Conservation (phyloP, 92 coral and sea anemone genomes). For the Anthopleura xanthogrammica region DNA sequence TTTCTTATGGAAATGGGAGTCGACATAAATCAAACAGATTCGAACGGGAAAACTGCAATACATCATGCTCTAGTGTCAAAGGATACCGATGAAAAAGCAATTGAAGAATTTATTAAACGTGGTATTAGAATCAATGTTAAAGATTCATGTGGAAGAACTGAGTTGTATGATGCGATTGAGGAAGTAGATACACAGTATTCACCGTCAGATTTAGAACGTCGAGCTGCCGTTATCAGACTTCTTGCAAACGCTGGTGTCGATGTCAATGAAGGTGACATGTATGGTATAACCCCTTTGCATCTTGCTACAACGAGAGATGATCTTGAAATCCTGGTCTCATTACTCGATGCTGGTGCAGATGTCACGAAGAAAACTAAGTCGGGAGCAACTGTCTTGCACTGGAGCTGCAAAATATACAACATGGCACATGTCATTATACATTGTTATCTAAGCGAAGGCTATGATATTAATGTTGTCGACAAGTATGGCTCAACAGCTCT, state of each 20-base stretch:
- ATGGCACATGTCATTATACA: constrained; percentile 40
- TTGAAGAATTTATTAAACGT: constrained; percentile 39
- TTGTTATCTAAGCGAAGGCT: constrained; percentile 24
- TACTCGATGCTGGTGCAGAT: constrained; percentile 41
- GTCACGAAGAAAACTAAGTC: constrained; percentile 17
- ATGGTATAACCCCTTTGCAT: constrained; percentile 38
- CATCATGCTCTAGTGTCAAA: constrained; percentile 30
- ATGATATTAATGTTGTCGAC: constrained; percentile 18
- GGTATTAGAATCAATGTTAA: constrained; percentile 43
- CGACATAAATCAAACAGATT: constrained; percentile 24
- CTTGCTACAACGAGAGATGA: constrained; percentile 37
- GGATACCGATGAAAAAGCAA: constrained; percentile 25
- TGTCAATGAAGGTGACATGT: constrained; percentile 37
- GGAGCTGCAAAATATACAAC: constrained; percentile 34
- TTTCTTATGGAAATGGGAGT: constrained; percentile 36
- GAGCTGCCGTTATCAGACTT: constrained; percentile 28
- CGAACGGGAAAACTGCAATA: constrained; percentile 20
- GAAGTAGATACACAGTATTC: constrained; percentile 24
- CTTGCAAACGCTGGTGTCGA: constrained; percentile 32
- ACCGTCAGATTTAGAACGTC: constrained; percentile 27
- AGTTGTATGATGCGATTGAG: constrained; percentile 26
- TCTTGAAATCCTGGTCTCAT: constrained; percentile 31
- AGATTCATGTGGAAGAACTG: constrained; percentile 34
- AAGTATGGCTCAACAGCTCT: constrained; percentile 31
- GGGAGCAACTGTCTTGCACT: constrained; percentile 39